Base-by-base conservation (phyloP, 1,140 invertebrate species). In the Heliconius himera region DNA sequence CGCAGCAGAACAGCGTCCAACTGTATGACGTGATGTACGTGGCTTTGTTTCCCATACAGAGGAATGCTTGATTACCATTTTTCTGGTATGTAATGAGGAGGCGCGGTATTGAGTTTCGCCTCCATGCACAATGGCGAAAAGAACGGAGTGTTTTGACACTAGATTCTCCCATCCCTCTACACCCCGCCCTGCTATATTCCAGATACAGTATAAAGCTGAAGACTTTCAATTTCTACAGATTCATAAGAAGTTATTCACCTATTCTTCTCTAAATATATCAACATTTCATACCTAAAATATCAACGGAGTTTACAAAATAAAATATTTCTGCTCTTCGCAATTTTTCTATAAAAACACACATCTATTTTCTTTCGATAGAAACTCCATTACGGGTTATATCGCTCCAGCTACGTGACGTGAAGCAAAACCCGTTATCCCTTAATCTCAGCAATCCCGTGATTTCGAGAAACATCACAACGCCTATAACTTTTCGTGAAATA, bases 391-490 rank as follows among this genome's bases (percentile, higher is more conserved):
- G 41, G 56, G 33, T 56, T 33, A 74, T n/a, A 49, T 60, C 36
- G 18, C 36, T 74, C 22, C 26, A 56, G 54, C 16, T 74, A 38
- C 72, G 73, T 70, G 77, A 20, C 56, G 26, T 66, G 22, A 38
- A 74, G 18, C 54, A 66, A 73, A 33, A 72, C 16, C 54, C 18
- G 18, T 66, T 26, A 49, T 78, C 46, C 56, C 33, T 36, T 74
- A 49, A 76, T 70, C 56, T 13, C n/a, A n/a, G n/a, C 33, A 72
- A 41, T 41, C 70, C 70, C 33, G 60, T 22, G 73, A 78, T 78
- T 29, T 13, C 56, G 54, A 49, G 56, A 74, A 74, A 78, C 51
- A 56, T 74, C 72, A 78, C 72, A 38, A 1, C 38, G 18, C 70
- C 46, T 38, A 56, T 38, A 60, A 78, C 60, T 66, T 46, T 66